These are phyloP conservation scores for Dynastes maya DNA, from an alignment of 2,888 invertebrate species.

Conservation along the genomic window DNA sequence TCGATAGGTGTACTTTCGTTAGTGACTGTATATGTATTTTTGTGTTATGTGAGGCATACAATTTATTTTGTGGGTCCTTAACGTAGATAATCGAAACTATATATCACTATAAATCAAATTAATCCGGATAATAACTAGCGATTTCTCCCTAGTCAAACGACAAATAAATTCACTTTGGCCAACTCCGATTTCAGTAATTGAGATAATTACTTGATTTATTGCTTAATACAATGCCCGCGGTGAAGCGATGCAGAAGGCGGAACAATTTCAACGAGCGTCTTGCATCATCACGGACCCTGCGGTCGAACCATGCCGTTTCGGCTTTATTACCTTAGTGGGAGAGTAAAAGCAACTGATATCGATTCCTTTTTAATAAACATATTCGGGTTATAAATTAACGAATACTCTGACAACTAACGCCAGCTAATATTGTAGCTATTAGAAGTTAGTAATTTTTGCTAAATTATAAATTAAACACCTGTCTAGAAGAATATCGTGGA, in stretches of 20 bases:
- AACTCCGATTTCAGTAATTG: slow-evolving; percentile 43
- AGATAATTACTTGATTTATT: slow-evolving; percentile 47
- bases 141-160: slow-evolving; percentile 31
- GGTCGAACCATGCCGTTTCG: background rate
- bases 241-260: slow-evolving; percentile 15
- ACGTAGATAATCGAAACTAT: slow-evolving; percentile 25
- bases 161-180: slow-evolving; percentile 44
- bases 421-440: background rate
- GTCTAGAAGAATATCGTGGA: background rate
- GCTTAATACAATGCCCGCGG: slow-evolving; percentile 31
- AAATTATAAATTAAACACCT: slow-evolving; percentile 2
- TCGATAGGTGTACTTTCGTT: no score
- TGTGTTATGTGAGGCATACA: background rate
- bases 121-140: slow-evolving; percentile 45
- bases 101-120: slow-evolving; percentile 42
- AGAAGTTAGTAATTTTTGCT: background rate
- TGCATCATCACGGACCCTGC: background rate
- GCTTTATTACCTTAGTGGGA: background rate
- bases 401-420: background rate
- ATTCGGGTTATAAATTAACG: background rate
- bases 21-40: no score
- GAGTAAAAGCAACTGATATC: background rate
- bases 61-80: slow-evolving; percentile 31
- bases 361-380: background rate
- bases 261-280: background rate